phyloP scores from a whole-genome alignment of 2,113 vertebrate species.

The Scophthalmus maximus region DNA sequence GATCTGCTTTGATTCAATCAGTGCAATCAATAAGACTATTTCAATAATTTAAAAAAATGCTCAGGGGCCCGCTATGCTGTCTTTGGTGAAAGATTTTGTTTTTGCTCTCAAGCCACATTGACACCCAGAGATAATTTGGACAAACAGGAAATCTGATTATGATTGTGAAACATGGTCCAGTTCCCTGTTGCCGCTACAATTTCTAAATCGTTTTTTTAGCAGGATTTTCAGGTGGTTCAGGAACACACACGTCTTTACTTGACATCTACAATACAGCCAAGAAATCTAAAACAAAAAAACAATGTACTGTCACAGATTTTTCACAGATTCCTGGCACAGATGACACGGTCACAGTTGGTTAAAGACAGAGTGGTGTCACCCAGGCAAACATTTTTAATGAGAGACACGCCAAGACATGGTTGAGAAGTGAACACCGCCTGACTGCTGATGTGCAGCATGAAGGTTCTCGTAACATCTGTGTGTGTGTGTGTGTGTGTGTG shows the following conservation, averaged over 20 bases:
- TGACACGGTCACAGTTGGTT: constrained; percentile 65
- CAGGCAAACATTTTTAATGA: constrained; percentile 81
- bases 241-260: too few relatives aligned
- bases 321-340: constrained; percentile 51
- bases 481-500: background rate
- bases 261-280: background rate
- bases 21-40: too few relatives aligned
- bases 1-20: too few relatives aligned
- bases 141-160: background rate
- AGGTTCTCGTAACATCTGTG: constrained; percentile 38
- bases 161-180: background rate
- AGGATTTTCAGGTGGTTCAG: too few relatives aligned
- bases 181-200: background rate
- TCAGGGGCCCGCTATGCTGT: background rate
- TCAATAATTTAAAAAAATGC: too few relatives aligned
- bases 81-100: background rate
- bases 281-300: background rate
- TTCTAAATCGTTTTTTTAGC: too few relatives aligned
- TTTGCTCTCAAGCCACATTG: background rate
- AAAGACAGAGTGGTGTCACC: constrained; percentile 64
- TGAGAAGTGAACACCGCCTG: constrained; percentile 45
- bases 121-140: background rate
- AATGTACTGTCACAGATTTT: background rate
- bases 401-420: constrained; percentile 53
- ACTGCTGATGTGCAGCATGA: constrained; percentile 32